A percentile compares a stretch with the other conserved stretches of the same genome.
Evolutionary conservation across 2,113 vertebrate species (phyloP).

Genomic region (Periophthalmus modestus): DNA sequence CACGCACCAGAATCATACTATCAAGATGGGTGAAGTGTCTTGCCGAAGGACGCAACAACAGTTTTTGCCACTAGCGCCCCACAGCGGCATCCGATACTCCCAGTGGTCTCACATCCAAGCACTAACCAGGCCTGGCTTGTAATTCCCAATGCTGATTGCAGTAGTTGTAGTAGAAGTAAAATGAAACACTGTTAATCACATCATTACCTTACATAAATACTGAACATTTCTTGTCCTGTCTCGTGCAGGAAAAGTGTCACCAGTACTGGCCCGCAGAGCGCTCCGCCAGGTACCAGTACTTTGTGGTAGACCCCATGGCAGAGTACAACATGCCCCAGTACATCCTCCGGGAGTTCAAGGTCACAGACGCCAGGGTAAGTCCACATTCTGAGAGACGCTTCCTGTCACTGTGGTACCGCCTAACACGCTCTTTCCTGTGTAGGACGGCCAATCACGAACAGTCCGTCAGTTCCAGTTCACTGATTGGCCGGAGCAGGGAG

Average conservation of each 20-base stretch:
- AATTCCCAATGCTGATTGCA: too few relatives aligned
- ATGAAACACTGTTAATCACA: too few relatives aligned
- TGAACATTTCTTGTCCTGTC: neutral
- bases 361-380: slow-evolving; percentile 78
- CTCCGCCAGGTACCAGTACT: slow-evolving; percentile 81
- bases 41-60: too few relatives aligned
- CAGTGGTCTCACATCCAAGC: too few relatives aligned
- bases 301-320: slow-evolving; percentile 81
- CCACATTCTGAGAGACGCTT: neutral
- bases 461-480: slow-evolving; percentile 83
- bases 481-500: slow-evolving; percentile 81
- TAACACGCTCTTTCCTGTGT: neutral
- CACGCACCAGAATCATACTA: too few relatives aligned
- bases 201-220: neutral
- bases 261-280: slow-evolving; percentile 81
- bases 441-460: slow-evolving; percentile 80
- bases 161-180: too few relatives aligned
- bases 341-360: slow-evolving; percentile 81
- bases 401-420: neutral
- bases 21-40: too few relatives aligned
- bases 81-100: too few relatives aligned
- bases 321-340: slow-evolving; percentile 84
- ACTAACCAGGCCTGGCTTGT: too few relatives aligned
- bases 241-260: slow-evolving; percentile 78
- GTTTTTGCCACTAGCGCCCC: too few relatives aligned